Evolutionary conservation across 2,113 vertebrate genomes (phyloP), one percentile per base, ranked within the genome.

Genomic region (Lasiurus borealis): DNA sequence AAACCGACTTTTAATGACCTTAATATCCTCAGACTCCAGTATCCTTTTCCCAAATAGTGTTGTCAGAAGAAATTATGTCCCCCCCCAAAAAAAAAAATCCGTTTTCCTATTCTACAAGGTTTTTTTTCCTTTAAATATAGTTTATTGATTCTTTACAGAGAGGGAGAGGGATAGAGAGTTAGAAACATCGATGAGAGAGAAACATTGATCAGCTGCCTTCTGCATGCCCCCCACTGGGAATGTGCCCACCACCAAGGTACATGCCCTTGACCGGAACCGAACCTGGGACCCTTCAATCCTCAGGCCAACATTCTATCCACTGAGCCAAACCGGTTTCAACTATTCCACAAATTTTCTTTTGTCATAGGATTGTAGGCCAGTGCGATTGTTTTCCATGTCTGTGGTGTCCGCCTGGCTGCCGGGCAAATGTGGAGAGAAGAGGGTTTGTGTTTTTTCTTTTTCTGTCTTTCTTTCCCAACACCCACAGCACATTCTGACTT

Each of bases 21-120:
- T 98, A 95, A 98, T 97, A 97, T 98, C 97, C 96, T 98, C 97
- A 97, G 95, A 98, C 98, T 98, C 98, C 97, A 98, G 97, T 98
- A 98, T 97, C 94, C 97, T 98, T 97, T 97, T 96, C 96, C 98
- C 97, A 98, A 98, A 98, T 78, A 98, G 95, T 93, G 83, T 13
- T 52, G 72, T 83, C 80, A 92, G 40, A 96, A 68, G 12, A 54
- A 85, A 54, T n/a, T 91, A 71, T 75, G 44, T 57, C 92, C 64
- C 29, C 54, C 85, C 14, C 54, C 2, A 6, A 7, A 23, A 25
- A 62, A 90, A 78, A 44, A 91, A 88, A 66, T 81, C 75, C 85
- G 90, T 97, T 95, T 95, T 89, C 95, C 94, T 93, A 36, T 95
- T 97, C 96, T 72, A 91, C 34, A 77, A 89, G n/a, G 52, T 95